Evolutionary conservation across 2,888 invertebrate species (phyloP).

Genomic region (Latrodectus elegans): DNA sequence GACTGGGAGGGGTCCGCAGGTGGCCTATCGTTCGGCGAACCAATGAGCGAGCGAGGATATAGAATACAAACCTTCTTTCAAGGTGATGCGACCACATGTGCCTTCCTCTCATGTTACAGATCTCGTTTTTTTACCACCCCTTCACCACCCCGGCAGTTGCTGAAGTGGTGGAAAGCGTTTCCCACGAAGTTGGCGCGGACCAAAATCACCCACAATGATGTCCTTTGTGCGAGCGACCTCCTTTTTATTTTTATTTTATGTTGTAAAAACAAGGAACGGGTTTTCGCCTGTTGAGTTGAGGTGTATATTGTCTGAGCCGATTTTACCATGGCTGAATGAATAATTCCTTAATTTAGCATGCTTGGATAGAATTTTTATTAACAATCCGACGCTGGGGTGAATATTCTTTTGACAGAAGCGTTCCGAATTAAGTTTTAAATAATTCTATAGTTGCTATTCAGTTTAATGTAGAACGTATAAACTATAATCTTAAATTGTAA

Average conservation of each 20-base stretch:
- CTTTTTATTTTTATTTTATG: slow-evolving; percentile 7
- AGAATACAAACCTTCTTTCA: slow-evolving; percentile 21
- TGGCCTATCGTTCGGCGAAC: slow-evolving; percentile 15
- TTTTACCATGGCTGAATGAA: slow-evolving; percentile 17
- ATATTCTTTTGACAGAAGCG: too few relatives aligned
- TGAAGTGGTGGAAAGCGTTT: slow-evolving; percentile 1
- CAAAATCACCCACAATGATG: slow-evolving; percentile 44
- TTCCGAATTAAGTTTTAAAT: too few relatives aligned
- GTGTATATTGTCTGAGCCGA: neutral
- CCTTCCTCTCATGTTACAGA: slow-evolving; percentile 56
- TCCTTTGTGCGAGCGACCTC: slow-evolving; percentile 50
- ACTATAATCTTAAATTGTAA: too few relatives aligned
- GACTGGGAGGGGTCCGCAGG: slow-evolving; percentile 53
- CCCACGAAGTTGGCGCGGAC: slow-evolving; percentile 51
- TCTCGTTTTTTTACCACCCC: neutral
- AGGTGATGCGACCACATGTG: slow-evolving; percentile 54
- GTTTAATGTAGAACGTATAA: too few relatives aligned
- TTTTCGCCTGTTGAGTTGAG: slow-evolving; percentile 9
- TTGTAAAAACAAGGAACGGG: slow-evolving; percentile 41
- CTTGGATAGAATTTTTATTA: too few relatives aligned
- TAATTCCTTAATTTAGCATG: slow-evolving; percentile 29
- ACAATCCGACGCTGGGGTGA: too few relatives aligned
- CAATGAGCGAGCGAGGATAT: slow-evolving; percentile 28
- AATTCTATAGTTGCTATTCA: too few relatives aligned
- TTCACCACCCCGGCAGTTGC: slow-evolving; percentile 8